phyloP scores from a whole-genome alignment of 2,888 invertebrate species.

The Aethes cnicana region DNA sequence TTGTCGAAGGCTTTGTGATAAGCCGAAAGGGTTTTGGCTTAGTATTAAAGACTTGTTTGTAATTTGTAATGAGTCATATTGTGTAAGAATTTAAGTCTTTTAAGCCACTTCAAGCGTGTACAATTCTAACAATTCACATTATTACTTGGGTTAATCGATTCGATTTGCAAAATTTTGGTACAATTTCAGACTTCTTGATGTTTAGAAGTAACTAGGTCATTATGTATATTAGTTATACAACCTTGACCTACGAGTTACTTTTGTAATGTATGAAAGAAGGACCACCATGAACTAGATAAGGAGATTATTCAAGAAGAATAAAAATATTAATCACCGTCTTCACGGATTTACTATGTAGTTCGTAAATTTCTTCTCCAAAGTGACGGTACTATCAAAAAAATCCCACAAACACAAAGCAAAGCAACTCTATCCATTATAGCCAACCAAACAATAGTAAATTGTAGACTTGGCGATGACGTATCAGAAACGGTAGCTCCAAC shows the following conservation, averaged over 20 bases:
- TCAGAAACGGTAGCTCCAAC: slow-evolving; percentile 28
- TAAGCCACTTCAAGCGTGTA: not conserved
- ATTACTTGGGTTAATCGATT: too few relatives aligned
- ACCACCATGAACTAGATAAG: too few relatives aligned
- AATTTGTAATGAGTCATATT: slow-evolving; percentile 16
- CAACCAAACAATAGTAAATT: slow-evolving; percentile 27
- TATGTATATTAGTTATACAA: too few relatives aligned
- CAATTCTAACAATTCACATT: not conserved
- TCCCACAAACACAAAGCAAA: slow-evolving; percentile 8
- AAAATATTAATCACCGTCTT: too few relatives aligned
- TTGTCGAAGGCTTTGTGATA: slow-evolving; percentile 20
- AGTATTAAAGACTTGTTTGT: slow-evolving; percentile 8
- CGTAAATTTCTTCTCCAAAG: too few relatives aligned
- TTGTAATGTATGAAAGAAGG: too few relatives aligned
- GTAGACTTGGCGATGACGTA: slow-evolving; percentile 28
- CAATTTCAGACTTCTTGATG: too few relatives aligned
- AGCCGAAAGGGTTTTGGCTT: slow-evolving; percentile 26
- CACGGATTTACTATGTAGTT: too few relatives aligned
- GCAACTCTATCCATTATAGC: slow-evolving; percentile 6
- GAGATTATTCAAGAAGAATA: too few relatives aligned
- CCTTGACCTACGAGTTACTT: too few relatives aligned
- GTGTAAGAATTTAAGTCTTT: slow-evolving; percentile 5
- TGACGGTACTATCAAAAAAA: slow-evolving; percentile 1
- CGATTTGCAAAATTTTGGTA: too few relatives aligned
- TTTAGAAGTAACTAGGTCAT: too few relatives aligned